These are phyloP conservation scores for Crossaster papposus DNA, from an alignment of 53 echinoderm and acorn worm species.

Conservation along the genomic window DNA sequence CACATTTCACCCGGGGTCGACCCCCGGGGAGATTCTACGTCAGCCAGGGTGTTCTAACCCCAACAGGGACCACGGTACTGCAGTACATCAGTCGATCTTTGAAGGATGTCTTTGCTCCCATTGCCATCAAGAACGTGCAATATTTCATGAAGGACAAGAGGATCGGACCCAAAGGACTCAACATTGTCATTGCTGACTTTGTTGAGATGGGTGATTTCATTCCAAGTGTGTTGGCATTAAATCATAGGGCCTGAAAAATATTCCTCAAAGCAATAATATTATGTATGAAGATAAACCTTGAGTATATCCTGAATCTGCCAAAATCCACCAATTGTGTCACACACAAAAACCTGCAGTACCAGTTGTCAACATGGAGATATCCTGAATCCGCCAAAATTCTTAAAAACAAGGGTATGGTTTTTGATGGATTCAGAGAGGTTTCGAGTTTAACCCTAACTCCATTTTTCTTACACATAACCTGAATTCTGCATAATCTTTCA, in stretches of 20 bases:
- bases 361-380: no score
- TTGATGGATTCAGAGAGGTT: no score
- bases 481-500: no score
- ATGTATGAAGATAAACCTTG: no score
- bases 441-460: no score
- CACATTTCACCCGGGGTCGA: slow-evolving; percentile 76
- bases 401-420: no score
- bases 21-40: slow-evolving; percentile 72
- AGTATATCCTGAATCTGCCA: no score
- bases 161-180: slow-evolving; percentile 72
- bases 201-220: slow-evolving; percentile 82
- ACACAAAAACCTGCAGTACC: no score
- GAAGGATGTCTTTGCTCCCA: slow-evolving; percentile 62
- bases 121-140: slow-evolving; percentile 72
- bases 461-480: no score
- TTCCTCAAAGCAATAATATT: not conserved
- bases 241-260: slow-evolving; percentile 34
- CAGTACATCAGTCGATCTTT: slow-evolving; percentile 66
- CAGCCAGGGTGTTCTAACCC: slow-evolving; percentile 88
- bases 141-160: slow-evolving; percentile 80
- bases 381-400: no score
- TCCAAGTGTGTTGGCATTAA: slow-evolving; percentile 73
- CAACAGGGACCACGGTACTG: slow-evolving; percentile 84
- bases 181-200: slow-evolving; percentile 95
- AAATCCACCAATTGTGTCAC: no score